Conservation (phyloP, 2,113 vertebrate species). For the Pangasianodon hypophthalmus region DNA sequence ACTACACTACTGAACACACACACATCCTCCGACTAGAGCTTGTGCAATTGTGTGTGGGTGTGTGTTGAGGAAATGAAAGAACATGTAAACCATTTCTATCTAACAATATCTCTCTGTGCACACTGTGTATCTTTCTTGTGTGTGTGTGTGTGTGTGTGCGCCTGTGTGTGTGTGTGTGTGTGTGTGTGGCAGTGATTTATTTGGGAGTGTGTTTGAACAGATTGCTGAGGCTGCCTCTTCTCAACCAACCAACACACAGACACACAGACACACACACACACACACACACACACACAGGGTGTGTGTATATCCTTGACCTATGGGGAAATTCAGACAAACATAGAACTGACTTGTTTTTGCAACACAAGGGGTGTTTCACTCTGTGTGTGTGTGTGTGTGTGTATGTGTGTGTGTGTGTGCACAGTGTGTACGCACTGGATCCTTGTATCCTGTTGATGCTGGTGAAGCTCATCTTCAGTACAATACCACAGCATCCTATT, state of each 20-base stretch:
- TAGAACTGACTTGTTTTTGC: slow-evolving; percentile 16
- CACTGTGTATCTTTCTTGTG: not conserved
- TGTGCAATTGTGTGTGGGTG: slow-evolving; percentile 28
- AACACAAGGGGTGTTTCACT: not conserved
- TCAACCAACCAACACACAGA: not conserved
- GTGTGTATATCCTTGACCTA: slow-evolving; percentile 16
- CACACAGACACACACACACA: slow-evolving; percentile 14
- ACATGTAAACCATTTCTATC: not conserved
- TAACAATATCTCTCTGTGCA: not conserved
- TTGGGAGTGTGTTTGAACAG: slow-evolving; percentile 26
- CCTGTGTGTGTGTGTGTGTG: slow-evolving; percentile 18
- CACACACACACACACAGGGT: not conserved
- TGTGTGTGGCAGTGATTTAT: slow-evolving; percentile 1
- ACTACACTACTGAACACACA: too few relatives aligned
- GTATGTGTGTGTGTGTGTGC: slow-evolving; percentile 23
- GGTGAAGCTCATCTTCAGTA: slow-evolving; percentile 11
- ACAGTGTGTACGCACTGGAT: not conserved
- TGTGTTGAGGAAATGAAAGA: not conserved
- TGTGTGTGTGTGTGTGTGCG: slow-evolving; percentile 17
- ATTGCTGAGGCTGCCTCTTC: slow-evolving; percentile 26
- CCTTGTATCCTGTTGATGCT: slow-evolving; percentile 51
- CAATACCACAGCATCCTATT: slow-evolving; percentile 47
- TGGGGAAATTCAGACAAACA: slow-evolving; percentile 11
- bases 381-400: not conserved
- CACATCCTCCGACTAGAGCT: not conserved